Base-by-base conservation (phyloP, 92 coral and sea anemone species). In the Chrysogorgia sp. region DNA sequence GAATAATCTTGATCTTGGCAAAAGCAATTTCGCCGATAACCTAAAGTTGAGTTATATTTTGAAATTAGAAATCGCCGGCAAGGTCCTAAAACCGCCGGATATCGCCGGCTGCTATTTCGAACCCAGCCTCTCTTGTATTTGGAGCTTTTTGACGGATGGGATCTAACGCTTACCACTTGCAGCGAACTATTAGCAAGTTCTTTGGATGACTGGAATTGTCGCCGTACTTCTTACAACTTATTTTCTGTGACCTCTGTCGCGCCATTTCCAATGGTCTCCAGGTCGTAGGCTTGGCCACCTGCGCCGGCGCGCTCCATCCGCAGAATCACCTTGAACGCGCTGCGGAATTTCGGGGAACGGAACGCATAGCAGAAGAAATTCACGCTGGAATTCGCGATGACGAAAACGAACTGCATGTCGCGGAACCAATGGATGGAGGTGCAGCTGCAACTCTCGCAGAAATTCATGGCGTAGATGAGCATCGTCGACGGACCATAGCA, bases 281-380 rank as follows among this genome's bases (percentile, higher is more conserved):
- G 22, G 29, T 52, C 55, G 10, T 30, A 19, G 35, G 33, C 76
- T 8, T 24, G 24, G 34, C 17, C 20, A 25, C 5, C 52, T 5
- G 64, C 65, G 13, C 31, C 48, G 9, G 79, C 50, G 53, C 34
- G 40, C 55, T 72, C 63, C 9, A 72, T 64, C 49, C 79, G 31
- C 10, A 72, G 43, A 72, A 88, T 79, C 59, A 76, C 81, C 17
- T 58, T 78, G 61, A 92, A 86, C 26, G 97, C 96, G 25, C 87
- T 83, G 76, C 86, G 84, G 72, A 92, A 90, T 59, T 90, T 92
- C 65, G 89, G 87, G 30, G 89, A 88, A 47, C 97, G 90, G 59
- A 87, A 91, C 22, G 97, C 97, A 63, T 92, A 92, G 33, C 91
- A 82, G 82, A 90, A 92, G 31, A 94, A 94, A 74, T 92, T 88